Evolutionary conservation across 2,113 vertebrate species (phyloP).

Genomic region (Phyllopteryx taeniolatus): DNA sequence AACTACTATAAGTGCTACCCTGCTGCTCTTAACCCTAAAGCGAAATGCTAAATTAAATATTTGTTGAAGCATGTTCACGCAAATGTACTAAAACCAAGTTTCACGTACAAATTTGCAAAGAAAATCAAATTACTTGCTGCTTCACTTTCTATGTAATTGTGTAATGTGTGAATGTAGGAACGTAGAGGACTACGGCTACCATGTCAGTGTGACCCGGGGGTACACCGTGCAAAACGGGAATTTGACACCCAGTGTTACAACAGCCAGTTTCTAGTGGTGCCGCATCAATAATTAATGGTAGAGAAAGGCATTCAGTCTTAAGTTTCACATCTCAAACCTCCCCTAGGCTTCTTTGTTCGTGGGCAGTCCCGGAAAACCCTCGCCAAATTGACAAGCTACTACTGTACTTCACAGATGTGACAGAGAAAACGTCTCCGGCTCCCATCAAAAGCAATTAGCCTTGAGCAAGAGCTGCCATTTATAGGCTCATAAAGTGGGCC

Average conservation of each 20-base stretch:
- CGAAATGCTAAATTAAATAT: background rate
- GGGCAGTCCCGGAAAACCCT: conserved; percentile 21
- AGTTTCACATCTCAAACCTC: background rate
- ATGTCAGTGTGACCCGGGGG: background rate
- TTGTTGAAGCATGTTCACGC: background rate
- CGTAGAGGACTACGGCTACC: background rate
- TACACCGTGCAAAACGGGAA: conserved; percentile 22
- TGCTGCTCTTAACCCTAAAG: background rate
- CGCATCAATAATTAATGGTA: conserved; percentile 63
- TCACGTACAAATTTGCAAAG: background rate
- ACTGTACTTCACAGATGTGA: conserved; percentile 27
- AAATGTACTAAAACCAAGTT: too few species aligned
- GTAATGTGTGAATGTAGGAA: background rate
- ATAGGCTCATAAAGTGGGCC: conserved; percentile 50
- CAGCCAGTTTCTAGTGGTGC: conserved; percentile 31
- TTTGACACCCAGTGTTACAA: conserved; percentile 38
- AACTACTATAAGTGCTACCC: too few species aligned
- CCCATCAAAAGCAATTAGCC: conserved; percentile 27
- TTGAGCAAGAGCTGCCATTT: conserved; percentile 46
- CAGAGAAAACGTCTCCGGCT: conserved; percentile 25
- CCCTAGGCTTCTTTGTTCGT: background rate
- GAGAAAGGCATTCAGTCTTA: conserved; percentile 4
- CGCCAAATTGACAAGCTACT: background rate
- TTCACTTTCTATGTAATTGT: background rate
- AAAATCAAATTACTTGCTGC: background rate